Conservation (phyloP, 1,140 invertebrate genomes). For the Hylyphantes graminicola region DNA sequence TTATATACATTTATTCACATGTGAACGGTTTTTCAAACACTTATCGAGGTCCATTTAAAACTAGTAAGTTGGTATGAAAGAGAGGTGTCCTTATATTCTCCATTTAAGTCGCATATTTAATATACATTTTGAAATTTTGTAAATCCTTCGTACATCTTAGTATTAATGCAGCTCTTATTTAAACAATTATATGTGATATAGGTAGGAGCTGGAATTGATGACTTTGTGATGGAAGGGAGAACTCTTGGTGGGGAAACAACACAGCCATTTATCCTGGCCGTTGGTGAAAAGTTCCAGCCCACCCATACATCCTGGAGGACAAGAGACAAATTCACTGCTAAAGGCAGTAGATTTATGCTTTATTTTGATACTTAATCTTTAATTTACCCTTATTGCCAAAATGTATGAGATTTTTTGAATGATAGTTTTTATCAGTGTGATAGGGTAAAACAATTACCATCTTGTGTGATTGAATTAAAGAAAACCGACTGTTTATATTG, state of each 20-base stretch:
- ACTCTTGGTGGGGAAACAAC: not conserved
- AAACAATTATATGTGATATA: too few species aligned
- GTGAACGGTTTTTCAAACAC: too few species aligned
- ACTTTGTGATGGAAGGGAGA: not conserved
- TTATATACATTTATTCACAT: too few species aligned
- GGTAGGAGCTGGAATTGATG: not conserved
- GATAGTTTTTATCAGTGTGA: not conserved
- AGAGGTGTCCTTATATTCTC: too few species aligned
- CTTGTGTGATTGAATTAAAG: slow-evolving; percentile 4
- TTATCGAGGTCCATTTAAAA: too few species aligned
- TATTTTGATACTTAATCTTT: not conserved
- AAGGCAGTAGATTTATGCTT: slow-evolving; percentile 11
- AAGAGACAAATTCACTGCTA: not conserved
- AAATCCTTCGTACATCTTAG: too few species aligned
- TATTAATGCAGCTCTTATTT: too few species aligned
- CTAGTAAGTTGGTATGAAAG: too few species aligned
- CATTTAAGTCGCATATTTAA: too few species aligned
- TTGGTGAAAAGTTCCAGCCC: not conserved
- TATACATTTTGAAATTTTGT: too few species aligned
- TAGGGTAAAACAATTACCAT: not conserved
- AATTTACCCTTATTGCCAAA: slow-evolving; percentile 8
- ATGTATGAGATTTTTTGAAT: slow-evolving; percentile 16
- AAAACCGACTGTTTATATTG: not conserved
- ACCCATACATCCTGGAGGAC: not conserved
- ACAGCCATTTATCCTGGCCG: slow-evolving; percentile 7